These are phyloP conservation scores for Leistus spinibarbis DNA, from an alignment of 2,888 invertebrate genomes.

Conservation along the genomic window DNA sequence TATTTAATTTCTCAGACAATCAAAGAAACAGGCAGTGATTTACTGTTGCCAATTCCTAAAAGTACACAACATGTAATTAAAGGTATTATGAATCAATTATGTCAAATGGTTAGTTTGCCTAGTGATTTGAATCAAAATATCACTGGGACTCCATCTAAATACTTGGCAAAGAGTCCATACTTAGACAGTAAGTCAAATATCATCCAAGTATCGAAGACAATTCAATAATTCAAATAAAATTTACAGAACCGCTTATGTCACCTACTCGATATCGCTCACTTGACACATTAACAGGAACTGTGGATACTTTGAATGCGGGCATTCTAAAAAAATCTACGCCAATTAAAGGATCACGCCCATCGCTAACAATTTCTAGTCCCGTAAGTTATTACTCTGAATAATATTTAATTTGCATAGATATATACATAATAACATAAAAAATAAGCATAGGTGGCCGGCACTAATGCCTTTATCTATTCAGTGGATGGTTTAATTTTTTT, in stretches of 20 bases:
- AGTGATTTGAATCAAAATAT: neutral
- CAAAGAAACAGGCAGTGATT: constrained; percentile 58
- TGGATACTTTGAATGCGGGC: constrained; percentile 50
- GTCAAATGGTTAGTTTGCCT: neutral
- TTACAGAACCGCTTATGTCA: constrained; percentile 48
- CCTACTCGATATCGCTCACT: constrained; percentile 59
- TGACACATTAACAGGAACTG: constrained; percentile 55
- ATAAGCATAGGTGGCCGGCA: no score
- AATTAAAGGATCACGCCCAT: neutral
- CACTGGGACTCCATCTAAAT: neutral
- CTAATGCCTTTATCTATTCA: no score
- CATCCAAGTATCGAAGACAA: neutral
- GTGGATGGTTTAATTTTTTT: no score
- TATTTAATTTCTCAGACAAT: no score
- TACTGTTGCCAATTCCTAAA: constrained; percentile 57
- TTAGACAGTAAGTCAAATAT: neutral
- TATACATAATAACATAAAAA: no score
- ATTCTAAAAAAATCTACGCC: constrained; percentile 44
- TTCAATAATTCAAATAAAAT: neutral
- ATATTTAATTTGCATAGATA: no score
- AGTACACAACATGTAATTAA: constrained; percentile 10
- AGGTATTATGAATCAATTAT: neutral
- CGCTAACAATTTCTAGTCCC: neutral
- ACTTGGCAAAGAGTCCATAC: neutral
- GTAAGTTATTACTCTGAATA: no score